Percentiles rank a stretch among this genome's conserved stretches.
phyloP scores from a whole-genome alignment of 2,113 vertebrate species.

The Myrmecophaga tridactyla region DNA sequence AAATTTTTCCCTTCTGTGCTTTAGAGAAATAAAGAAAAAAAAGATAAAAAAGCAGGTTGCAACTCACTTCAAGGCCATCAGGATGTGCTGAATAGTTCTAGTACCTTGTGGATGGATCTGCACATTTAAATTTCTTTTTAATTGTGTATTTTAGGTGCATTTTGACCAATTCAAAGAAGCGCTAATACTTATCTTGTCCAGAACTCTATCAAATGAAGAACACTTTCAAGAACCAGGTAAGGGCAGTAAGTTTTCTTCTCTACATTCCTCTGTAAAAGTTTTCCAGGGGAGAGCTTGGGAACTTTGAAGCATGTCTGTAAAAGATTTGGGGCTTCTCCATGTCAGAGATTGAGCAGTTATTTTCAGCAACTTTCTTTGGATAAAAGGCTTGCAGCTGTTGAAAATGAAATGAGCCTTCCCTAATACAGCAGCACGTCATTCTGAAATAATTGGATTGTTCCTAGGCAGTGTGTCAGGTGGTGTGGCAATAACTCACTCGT shows the following conservation, averaged over 20 bases:
- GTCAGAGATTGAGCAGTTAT: constrained; percentile 23
- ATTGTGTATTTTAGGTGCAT: constrained; percentile 86
- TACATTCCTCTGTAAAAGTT: not conserved
- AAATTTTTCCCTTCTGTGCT: not conserved
- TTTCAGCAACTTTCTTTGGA: constrained; percentile 31
- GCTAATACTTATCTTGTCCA: constrained; percentile 92
- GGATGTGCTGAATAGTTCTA: not conserved
- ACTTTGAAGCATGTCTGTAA: constrained; percentile 1
- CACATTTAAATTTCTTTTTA: constrained; percentile 1
- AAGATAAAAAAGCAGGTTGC: not conserved
- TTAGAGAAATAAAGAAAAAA: not conserved
- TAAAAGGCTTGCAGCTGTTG: constrained; percentile 56
- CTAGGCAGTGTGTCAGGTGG: constrained; percentile 2
- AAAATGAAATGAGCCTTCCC: constrained; percentile 32
- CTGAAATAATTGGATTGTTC: constrained; percentile 46
- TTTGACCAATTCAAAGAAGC: constrained; percentile 97
- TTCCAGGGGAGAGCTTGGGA: not conserved
- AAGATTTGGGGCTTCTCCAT: not conserved
- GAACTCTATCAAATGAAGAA: constrained; percentile 84
- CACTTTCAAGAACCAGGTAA: constrained; percentile 89
- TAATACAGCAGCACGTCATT: not conserved
- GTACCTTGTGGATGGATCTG: not conserved
- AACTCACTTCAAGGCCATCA: not conserved
- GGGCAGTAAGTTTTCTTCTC: not conserved
- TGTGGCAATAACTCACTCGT: not conserved